Base-by-base conservation (phyloP, 2,113 vertebrate genomes). In the Suricata suricatta region DNA sequence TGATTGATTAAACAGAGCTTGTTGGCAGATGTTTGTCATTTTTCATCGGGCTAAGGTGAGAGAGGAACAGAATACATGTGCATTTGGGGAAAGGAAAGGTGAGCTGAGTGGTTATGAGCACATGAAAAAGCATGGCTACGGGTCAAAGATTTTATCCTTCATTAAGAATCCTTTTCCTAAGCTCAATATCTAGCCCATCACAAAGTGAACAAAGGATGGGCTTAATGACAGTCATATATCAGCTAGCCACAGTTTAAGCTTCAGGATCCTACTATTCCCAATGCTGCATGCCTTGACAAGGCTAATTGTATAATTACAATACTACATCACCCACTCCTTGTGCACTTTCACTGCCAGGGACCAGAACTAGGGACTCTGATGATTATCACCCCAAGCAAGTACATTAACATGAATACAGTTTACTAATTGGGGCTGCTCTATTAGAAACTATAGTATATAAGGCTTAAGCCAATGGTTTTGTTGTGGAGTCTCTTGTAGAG, bases 221-320 rank as follows among this genome's bases (percentile, higher is more conserved):
- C 84, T 98, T 99, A 99, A 99, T 98, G 98, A 96, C 93, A 97
- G 93, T 97, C 98, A 99, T 99, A 98, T 97, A 98, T 99, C 98
- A 99, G 93, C 97, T 94, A 90, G 93, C 89, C 74, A 63, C 95
- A 47, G 96, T 97, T 97, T 80, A 95, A 98, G 94, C 97, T 97
- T 97, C 90, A 83, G 95, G 97, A 98, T 96, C 94, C 96, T 77
- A 89, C 95, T 98, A 97, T 97, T 98, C 98, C 98, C 98, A 89
- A 41, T 97, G 98, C 96, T 95, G 91, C 88, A 85, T 96, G 97
- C 95, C 95, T 88, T 97, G 98, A 98, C 98, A 98, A 98, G 98
- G 98, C 98, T 98, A 98, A 99, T 97, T 98, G 97, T 97, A n/a
- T 98, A 98, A 97, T 98, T 98, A 96, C 31, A 35, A 92, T 85